These are phyloP conservation scores for Lichenostomus cassidix DNA, from an alignment of 2,113 vertebrate species.

Conservation along the genomic window DNA sequence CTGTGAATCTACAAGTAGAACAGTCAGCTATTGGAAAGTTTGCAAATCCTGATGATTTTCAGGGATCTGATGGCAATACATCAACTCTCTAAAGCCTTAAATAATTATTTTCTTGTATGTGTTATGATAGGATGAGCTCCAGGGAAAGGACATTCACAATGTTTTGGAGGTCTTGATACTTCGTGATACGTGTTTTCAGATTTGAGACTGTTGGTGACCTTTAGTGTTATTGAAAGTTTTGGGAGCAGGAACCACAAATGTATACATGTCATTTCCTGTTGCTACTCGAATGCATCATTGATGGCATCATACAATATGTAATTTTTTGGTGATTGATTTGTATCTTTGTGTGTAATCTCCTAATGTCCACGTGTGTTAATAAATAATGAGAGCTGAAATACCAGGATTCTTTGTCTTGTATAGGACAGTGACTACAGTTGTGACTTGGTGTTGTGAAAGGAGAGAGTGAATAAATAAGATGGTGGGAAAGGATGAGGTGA, in stretches of 20 bases:
- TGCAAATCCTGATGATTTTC: background rate
- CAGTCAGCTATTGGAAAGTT: background rate
- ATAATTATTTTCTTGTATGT: background rate
- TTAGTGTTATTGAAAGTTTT: background rate
- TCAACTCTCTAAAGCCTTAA: background rate
- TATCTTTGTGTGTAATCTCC: background rate
- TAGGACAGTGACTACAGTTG: background rate
- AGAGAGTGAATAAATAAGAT: background rate
- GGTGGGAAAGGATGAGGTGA: background rate
- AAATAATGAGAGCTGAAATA: background rate
- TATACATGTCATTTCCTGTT: background rate
- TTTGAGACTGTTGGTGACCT: background rate
- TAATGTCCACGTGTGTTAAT: background rate
- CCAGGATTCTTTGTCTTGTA: background rate
- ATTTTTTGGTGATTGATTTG: background rate
- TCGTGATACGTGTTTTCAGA: background rate
- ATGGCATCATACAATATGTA: background rate
- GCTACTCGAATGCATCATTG: background rate
- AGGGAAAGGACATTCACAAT: background rate
- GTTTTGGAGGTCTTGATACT: background rate
- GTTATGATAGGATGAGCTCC: background rate
- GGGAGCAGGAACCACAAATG: background rate
- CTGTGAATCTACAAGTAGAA: background rate
- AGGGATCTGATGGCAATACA: background rate
- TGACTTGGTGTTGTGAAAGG: background rate